phyloP scores from a whole-genome alignment of 2,888 invertebrate genomes.

The Odontothrips loti region DNA sequence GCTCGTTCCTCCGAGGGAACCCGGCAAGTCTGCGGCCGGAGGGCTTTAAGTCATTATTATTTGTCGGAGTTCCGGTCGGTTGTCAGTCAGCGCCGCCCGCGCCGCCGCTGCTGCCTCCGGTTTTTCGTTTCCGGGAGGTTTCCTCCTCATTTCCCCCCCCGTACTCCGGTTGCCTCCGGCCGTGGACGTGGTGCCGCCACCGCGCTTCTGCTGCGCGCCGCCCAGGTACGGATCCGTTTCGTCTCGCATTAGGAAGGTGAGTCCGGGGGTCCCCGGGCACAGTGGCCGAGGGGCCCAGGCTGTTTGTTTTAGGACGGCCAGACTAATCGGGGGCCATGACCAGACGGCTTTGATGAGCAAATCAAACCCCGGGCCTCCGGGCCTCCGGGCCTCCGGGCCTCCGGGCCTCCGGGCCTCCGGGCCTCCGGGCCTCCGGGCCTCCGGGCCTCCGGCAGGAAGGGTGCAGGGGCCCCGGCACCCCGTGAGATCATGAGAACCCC shows the following conservation, averaged over 20 bases:
- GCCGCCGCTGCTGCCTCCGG: background rate
- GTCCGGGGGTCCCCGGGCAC: background rate
- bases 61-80: slow-evolving; percentile 7
- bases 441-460: too few relatives aligned
- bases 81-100: background rate
- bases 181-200: too few relatives aligned
- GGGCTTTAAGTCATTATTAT: slow-evolving; percentile 18
- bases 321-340: background rate
- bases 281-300: background rate
- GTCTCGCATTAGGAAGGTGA: background rate
- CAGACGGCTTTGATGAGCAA: background rate
- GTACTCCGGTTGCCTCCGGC: too few relatives aligned
- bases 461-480: too few relatives aligned
- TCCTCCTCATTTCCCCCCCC: background rate
- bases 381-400: too few relatives aligned
- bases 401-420: background rate
- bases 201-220: background rate
- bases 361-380: background rate
- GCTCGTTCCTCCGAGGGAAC: too few relatives aligned
- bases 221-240: slow-evolving; percentile 10
- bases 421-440: background rate
- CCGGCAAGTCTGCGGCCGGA: background rate
- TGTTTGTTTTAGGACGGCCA: slow-evolving; percentile 16
- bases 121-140: slow-evolving; percentile 18
- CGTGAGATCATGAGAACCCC: background rate